A percentile compares a stretch with the other conserved stretches of the same genome.
Evolutionary conservation across 2,113 vertebrate genomes (phyloP).

Genomic region (Grus americana): DNA sequence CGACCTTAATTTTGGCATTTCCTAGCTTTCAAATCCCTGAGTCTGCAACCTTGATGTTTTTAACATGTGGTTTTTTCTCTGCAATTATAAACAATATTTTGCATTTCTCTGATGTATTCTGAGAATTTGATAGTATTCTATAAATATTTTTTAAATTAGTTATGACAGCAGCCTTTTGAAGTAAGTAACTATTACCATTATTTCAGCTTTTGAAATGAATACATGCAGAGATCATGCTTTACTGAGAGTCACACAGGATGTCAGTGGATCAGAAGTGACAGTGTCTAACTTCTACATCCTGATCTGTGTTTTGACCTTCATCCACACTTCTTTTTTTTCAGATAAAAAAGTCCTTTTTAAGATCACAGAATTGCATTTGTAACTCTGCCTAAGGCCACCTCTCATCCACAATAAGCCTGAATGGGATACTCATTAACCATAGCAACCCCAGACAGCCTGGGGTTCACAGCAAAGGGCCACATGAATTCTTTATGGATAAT

Average conservation of each 20-base stretch:
- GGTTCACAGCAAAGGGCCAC: neutral
- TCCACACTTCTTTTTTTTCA: neutral
- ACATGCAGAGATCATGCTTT: neutral
- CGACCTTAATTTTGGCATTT: neutral
- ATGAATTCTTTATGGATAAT: slow-evolving; percentile 19
- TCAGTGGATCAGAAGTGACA: neutral
- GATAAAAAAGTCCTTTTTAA: neutral
- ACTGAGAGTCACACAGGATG: neutral
- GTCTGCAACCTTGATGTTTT: neutral
- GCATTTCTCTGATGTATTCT: neutral
- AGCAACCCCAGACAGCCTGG: neutral
- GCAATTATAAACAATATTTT: neutral
- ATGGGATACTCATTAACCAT: neutral
- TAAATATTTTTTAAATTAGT: neutral
- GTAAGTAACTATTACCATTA: neutral
- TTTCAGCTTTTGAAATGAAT: slow-evolving; percentile 15
- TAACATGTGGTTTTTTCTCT: neutral
- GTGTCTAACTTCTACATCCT: neutral
- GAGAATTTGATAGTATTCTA: neutral
- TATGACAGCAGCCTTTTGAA: neutral
- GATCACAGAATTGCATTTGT: neutral
- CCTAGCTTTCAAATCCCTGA: neutral
- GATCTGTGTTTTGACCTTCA: slow-evolving; percentile 4
- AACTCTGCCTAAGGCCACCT: neutral
- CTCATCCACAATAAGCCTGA: neutral